Evolutionary conservation across 2,113 vertebrate genomes (phyloP), one percentile per base, ranked within the genome.

Genomic region (Spilogale gracilis): DNA sequence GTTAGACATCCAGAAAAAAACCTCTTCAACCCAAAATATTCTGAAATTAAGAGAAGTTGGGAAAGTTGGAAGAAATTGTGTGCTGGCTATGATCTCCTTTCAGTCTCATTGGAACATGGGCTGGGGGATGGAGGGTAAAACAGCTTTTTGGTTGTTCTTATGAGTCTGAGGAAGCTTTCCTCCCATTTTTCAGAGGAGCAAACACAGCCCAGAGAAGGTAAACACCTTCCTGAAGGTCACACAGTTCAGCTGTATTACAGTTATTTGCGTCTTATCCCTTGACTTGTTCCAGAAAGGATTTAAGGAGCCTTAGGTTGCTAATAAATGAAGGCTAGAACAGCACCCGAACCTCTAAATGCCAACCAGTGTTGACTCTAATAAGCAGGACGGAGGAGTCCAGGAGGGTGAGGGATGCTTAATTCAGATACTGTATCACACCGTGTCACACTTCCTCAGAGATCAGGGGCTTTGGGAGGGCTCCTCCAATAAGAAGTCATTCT

Each of bases 221-320:
- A 95, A 97, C 43, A 94, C 48, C 73, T 88, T 52, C 27, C 48
- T 97, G 94, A 97, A 97, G 96, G 97, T 98, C 94, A 95, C 80
- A 92, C n/a, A 65, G 92, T 96, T 87, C 76, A 52, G 89, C 32
- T 48, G 30, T 12, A 67, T 89, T 94, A 91, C 38, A 73, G 73
- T 87, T 92, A 92, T 90, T 90, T 74, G 79, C 43, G 67, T 18
- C 60, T 78, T 80, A 90, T 90, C 76, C 71, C 76, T 84, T 71
- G 92, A 65, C 96, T 95, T 96, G 76, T 96, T 96, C 90, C 63
- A 91, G 78, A 90, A 93, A 94, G 94, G 96, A 97, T 96, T 97
- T 97, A 85, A 92, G 78, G 84, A 94, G 95, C 84, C 95, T 96
- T 96, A 92, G 87, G 38, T 16, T 97, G 89, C 84, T 97, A 94